Evolutionary conservation across 2,113 vertebrate species (phyloP).

Genomic region (Corythoichthys haematopterus): DNA sequence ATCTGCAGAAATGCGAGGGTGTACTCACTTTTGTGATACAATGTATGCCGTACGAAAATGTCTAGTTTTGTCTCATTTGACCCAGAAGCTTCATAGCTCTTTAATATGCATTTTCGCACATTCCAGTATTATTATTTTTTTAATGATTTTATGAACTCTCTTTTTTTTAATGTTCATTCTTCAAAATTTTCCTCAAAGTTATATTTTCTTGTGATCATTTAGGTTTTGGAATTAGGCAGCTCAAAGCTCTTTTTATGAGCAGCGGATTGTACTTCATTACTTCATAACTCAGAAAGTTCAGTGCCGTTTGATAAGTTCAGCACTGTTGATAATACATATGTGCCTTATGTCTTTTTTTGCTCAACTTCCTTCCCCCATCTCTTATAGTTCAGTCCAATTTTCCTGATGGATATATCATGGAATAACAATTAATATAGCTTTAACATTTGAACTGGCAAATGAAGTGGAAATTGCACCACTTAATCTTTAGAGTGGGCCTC

Average conservation of each 20-base stretch:
- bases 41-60: too few species aligned
- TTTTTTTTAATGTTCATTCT: background rate
- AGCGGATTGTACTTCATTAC: slow-evolving; percentile 7
- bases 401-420: slow-evolving; percentile 38
- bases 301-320: slow-evolving; percentile 30
- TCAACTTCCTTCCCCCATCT: slow-evolving; percentile 44
- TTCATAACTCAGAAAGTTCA: slow-evolving; percentile 23
- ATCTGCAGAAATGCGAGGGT: too few species aligned
- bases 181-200: slow-evolving; percentile 4
- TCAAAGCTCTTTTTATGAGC: slow-evolving; percentile 7
- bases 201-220: background rate
- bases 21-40: too few species aligned
- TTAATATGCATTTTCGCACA: too few species aligned
- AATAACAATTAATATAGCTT: slow-evolving; percentile 51
- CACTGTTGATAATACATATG: slow-evolving; percentile 41
- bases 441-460: slow-evolving; percentile 54
- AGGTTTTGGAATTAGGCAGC: slow-evolving; percentile 11
- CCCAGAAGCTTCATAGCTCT: too few species aligned
- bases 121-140: background rate
- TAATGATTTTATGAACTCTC: background rate
- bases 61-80: too few species aligned
- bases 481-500: slow-evolving; percentile 50
- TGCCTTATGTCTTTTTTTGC: slow-evolving; percentile 10
- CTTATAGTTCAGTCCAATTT: slow-evolving; percentile 45
- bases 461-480: slow-evolving; percentile 41